A percentile compares a stretch with the other conserved stretches of the same genome.
These are phyloP conservation scores for Camelus dromedarius DNA, from an alignment of 2,113 vertebrate genomes.

Conservation along the genomic window DNA sequence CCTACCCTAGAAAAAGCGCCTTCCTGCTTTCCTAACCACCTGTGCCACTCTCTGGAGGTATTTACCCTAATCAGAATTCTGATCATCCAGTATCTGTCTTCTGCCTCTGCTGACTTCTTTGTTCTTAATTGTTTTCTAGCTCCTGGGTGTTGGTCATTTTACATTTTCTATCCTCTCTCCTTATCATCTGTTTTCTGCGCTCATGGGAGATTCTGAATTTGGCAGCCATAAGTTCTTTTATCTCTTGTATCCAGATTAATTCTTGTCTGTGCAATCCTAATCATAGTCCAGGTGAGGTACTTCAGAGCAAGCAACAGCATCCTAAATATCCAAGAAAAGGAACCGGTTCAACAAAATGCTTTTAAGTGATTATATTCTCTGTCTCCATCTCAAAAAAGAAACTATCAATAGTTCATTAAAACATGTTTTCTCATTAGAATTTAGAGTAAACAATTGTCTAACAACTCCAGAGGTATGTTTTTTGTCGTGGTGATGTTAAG, in stretches of 20 bases:
- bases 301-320: not conserved
- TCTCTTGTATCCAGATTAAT: conserved; percentile 9
- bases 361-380: not conserved
- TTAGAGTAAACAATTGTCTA: conserved; percentile 36
- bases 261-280: not conserved
- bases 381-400: not conserved
- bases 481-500: conserved; percentile 58
- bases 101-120: not conserved
- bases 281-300: not conserved
- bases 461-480: conserved; percentile 52
- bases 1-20: not conserved
- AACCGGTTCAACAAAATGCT: not conserved
- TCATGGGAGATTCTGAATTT: not conserved
- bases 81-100: not conserved
- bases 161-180: not conserved
- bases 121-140: not conserved
- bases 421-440: not conserved
- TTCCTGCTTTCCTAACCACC: not conserved
- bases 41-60: not conserved
- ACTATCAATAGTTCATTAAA: not conserved
- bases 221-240: not conserved
- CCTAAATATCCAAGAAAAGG: not conserved
- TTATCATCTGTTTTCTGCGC: not conserved
- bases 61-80: not conserved
- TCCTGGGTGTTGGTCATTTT: not conserved